Conservation (phyloP, 2,888 invertebrate genomes). For the Spilosoma lubricipeda region DNA sequence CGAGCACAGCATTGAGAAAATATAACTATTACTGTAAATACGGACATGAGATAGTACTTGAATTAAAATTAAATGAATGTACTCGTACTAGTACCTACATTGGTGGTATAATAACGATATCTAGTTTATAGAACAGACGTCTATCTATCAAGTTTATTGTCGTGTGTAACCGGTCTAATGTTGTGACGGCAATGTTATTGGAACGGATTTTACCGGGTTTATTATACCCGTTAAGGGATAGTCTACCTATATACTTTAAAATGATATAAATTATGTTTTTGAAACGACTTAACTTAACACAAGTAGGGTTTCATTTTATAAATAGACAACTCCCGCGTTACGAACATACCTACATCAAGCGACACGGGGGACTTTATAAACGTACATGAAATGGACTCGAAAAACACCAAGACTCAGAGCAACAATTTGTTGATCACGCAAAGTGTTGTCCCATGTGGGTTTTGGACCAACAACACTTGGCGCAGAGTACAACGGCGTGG, state of each 20-base stretch:
- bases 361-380: too few relatives aligned
- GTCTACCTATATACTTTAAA: slow-evolving; percentile 8
- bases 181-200: slow-evolving; percentile 40
- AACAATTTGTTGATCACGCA: too few relatives aligned
- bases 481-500: too few relatives aligned
- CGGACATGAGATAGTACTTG: not conserved
- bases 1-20: not conserved
- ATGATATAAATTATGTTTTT: not conserved
- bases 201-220: slow-evolving; percentile 51
- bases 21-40: not conserved
- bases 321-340: too few relatives aligned
- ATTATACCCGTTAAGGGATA: slow-evolving; percentile 45
- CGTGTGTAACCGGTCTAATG: slow-evolving; percentile 45
- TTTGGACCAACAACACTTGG: too few relatives aligned
- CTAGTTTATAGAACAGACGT: slow-evolving; percentile 26
- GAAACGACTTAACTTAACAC: not conserved
- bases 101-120: slow-evolving; percentile 25
- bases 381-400: too few relatives aligned
- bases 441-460: too few relatives aligned
- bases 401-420: too few relatives aligned
- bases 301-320: not conserved
- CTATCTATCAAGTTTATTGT: slow-evolving; percentile 50
- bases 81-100: not conserved
- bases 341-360: too few relatives aligned
- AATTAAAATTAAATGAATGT: not conserved